Evolutionary conservation across 2,888 invertebrate genomes (phyloP).

Genomic region (Hemicrepidius hirtus): DNA sequence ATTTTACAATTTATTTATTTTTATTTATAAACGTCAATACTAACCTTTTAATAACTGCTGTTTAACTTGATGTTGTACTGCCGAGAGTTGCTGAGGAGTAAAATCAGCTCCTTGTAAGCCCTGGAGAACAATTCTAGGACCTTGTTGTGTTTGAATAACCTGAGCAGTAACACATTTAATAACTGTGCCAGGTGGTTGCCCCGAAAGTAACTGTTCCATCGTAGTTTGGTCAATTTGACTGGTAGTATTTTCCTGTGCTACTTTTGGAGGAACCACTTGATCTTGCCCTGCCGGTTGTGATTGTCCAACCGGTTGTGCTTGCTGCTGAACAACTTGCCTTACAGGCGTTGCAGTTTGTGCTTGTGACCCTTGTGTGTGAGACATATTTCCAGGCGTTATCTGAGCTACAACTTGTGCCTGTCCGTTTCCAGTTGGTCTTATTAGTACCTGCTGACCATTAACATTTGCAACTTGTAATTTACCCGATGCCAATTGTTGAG

Average conservation of each 20-base stretch:
- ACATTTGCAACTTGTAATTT: conserved; percentile 90
- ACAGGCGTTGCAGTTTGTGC: conserved; percentile 41
- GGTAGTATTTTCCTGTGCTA: conserved; percentile 69
- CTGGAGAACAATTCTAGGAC: conserved; percentile 90
- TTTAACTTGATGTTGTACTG: conserved; percentile 92
- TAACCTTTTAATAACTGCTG: conserved; percentile 90
- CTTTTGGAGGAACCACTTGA: conserved; percentile 63
- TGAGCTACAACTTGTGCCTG: conserved; percentile 87
- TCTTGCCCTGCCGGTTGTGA: conserved; percentile 51
- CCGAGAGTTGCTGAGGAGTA: conserved; percentile 85
- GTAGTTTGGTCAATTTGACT: conserved; percentile 70
- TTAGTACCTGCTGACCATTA: conserved; percentile 89
- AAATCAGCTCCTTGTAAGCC: conserved; percentile 89
- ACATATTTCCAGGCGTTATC: conserved; percentile 72
- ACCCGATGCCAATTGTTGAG: conserved; percentile 87
- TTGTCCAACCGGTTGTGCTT: no score
- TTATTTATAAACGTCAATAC: no score
- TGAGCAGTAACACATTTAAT: conserved; percentile 92
- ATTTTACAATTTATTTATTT: no score
- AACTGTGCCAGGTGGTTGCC: conserved; percentile 89
- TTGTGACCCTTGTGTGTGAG: conserved; percentile 52
- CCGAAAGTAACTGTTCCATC: conserved; percentile 83
- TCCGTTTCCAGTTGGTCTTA: conserved; percentile 85
- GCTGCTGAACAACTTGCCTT: conserved; percentile 56
- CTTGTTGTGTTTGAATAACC: conserved; percentile 89